Evolutionary conservation across 2,113 vertebrate species (phyloP), one percentile per base, ranked within the genome.

Genomic region (Chionomys nivalis): DNA sequence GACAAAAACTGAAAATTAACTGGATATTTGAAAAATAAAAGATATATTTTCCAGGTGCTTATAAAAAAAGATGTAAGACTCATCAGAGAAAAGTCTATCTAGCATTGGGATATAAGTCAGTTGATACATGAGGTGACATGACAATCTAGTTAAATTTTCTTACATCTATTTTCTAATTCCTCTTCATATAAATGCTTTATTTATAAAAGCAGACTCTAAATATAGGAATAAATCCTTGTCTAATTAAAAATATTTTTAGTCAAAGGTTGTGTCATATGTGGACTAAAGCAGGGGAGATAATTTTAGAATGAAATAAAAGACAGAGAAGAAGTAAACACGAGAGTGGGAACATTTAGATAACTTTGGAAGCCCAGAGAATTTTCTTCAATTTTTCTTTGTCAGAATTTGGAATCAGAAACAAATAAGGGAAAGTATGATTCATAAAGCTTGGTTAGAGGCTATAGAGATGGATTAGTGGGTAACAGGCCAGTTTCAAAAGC

Each of bases 1-100:
- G 81, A 89, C 61, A 86, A 95, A 92, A 95, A 77, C 1, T 95
- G 72, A 94, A 97, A 93, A 73, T 91, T 75, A 75, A 42, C 65
- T 68, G 73, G n/a, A 28, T 79, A 70, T 31, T 89, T 39, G 7
- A 42, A 85, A 89, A 95, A 83, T 52, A 94, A 6, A 86, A 28
- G 9, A 39, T 21, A 1, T n/a, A 13, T 77, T 94, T 94, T 82
- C 14, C 36, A 89, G 90, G 12, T 36, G 9, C 11, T 39, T 39
- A 6, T 86, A 33, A 92, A 70, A 94, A 36, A 75, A n/a, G 12
- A 6, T n/a, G 12, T 0, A 9, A 70, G 63, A 47, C 85, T 90
- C 90, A 89, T 90, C 39, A 92, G 42, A 88, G 9, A 0, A 65
- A 87, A 72, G 0, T 72, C 44, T 26, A 87, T 42, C 76, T 77